These are phyloP conservation scores for Ennomos fuscantarius DNA, from an alignment of 2,888 invertebrate genomes.

Conservation along the genomic window DNA sequence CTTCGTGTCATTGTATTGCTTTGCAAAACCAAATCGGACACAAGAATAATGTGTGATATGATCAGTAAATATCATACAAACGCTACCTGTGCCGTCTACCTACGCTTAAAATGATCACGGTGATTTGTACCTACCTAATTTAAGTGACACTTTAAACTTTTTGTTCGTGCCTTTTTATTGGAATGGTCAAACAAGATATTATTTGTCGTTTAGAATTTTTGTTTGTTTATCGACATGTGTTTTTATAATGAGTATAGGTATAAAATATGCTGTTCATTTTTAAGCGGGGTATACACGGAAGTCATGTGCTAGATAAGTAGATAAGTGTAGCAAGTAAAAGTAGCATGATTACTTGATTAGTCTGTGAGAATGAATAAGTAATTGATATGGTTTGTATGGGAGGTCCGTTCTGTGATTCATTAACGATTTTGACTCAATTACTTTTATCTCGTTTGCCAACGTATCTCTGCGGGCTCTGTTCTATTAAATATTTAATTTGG, in stretches of 20 bases:
- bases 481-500: constrained; percentile 22
- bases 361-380: constrained; percentile 60
- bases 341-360: constrained; percentile 40
- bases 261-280: constrained; percentile 27
- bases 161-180: constrained; percentile 43
- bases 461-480: constrained; percentile 25
- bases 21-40: constrained; percentile 4
- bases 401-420: constrained; percentile 59
- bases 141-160: constrained; percentile 35
- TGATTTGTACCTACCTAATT: constrained; percentile 34
- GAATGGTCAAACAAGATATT: constrained; percentile 50
- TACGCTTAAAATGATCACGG: constrained; percentile 23
- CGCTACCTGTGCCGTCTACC: constrained; percentile 25
- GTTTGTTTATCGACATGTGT: constrained; percentile 10
- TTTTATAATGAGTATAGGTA: neutral
- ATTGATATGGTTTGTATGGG: constrained; percentile 57
- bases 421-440: constrained; percentile 42
- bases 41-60: constrained; percentile 9
- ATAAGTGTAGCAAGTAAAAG: constrained; percentile 52
- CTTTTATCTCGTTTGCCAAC: constrained; percentile 44
- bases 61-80: constrained; percentile 21
- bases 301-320: constrained; percentile 56
- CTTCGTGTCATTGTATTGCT: neutral
- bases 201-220: constrained; percentile 42
- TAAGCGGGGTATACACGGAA: constrained; percentile 48